Conservation (phyloP, 2,888 invertebrate species). For the Pegoplata infirma region DNA sequence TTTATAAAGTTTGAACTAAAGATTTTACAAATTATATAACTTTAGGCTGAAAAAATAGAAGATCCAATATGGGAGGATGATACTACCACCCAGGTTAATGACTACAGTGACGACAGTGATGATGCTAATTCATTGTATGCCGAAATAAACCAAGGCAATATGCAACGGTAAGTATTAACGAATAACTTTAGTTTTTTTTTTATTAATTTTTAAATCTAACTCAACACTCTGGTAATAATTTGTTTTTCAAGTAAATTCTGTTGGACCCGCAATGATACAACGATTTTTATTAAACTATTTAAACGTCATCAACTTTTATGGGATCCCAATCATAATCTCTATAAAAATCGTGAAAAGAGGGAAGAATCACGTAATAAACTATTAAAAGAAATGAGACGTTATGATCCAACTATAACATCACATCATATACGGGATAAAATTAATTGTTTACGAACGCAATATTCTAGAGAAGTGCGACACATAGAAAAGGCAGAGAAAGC, state of each 20-base stretch:
- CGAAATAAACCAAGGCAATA: background rate
- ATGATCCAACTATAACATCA: background rate
- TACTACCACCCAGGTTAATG: background rate
- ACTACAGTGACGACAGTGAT: background rate
- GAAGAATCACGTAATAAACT: background rate
- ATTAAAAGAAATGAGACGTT: background rate
- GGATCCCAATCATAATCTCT: slow-evolving; percentile 10
- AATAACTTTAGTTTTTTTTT: background rate
- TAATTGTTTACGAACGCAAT: slow-evolving; percentile 4
- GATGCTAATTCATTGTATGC: background rate
- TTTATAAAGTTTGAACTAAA: too few species aligned
- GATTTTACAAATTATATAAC: too few species aligned
- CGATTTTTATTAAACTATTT: background rate
- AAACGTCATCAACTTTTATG: slow-evolving; percentile 17
- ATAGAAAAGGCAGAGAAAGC: background rate
- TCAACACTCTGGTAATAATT: too few species aligned
- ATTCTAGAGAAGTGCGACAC: background rate
- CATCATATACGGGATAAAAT: background rate
- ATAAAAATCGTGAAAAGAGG: background rate
- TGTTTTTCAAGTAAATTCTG: background rate
- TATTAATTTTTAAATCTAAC: background rate
- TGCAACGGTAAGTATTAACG: background rate
- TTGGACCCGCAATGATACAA: background rate
- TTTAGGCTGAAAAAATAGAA: too few species aligned
- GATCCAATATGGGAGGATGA: too few species aligned